Evolutionary conservation across 1,140 invertebrate species (phyloP).

Genomic region (Callitettix versicolor): DNA sequence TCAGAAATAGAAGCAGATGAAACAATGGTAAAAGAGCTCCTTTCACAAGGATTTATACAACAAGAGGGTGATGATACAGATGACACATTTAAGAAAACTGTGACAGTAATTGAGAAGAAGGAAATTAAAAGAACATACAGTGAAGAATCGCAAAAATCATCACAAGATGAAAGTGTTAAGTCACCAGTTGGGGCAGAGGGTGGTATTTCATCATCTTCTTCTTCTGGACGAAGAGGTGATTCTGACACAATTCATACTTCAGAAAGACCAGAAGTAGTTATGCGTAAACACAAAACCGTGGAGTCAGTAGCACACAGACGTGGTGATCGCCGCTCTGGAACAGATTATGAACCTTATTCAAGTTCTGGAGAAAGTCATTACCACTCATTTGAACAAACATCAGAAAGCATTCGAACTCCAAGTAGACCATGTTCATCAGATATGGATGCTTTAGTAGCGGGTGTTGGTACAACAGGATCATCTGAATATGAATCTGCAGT

Average conservation of each 20-base stretch:
- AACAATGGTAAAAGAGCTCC: neutral
- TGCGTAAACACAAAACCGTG: slow-evolving; percentile 30
- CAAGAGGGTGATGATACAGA: neutral
- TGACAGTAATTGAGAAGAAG: neutral
- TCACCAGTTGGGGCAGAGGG: slow-evolving; percentile 29
- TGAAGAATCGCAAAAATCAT: slow-evolving; percentile 29
- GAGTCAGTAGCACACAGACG: slow-evolving; percentile 17
- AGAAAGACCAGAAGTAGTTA: slow-evolving; percentile 28
- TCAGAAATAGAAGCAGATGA: neutral
- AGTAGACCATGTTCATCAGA: slow-evolving; percentile 80
- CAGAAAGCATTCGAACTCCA: slow-evolving; percentile 43
- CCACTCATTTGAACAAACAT: slow-evolving; percentile 73
- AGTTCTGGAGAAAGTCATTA: slow-evolving; percentile 85
- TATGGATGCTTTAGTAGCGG: slow-evolving; percentile 58
- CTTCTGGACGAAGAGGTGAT: slow-evolving; percentile 28
- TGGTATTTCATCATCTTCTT: slow-evolving; percentile 28
- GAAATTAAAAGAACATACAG: slow-evolving; percentile 22
- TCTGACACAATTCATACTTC: slow-evolving; percentile 21
- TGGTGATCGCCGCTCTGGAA: slow-evolving; percentile 48
- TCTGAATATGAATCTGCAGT: slow-evolving; percentile 84
- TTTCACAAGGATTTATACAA: slow-evolving; percentile 2
- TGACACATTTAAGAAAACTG: neutral
- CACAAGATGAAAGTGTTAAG: slow-evolving; percentile 31
- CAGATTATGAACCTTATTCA: slow-evolving; percentile 62
- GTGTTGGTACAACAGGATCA: slow-evolving; percentile 40